Evolutionary conservation across 92 coral and sea anemone species (phyloP), one percentile per base, ranked within the genome.

Genomic region (Montipora capitata): DNA sequence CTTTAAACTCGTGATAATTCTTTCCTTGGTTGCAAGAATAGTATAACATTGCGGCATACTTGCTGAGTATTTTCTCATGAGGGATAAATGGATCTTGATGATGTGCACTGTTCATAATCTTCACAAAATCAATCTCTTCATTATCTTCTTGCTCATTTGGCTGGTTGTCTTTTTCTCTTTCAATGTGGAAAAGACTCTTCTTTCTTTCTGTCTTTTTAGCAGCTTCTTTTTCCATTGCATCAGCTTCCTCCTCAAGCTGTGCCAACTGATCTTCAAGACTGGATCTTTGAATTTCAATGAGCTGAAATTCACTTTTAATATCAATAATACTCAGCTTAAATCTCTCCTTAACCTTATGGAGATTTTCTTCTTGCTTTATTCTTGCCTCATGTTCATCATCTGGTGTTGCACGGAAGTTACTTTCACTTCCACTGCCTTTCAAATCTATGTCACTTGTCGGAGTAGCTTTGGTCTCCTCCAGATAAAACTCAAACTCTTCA

Each of bases 1-100:
- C 96, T 87, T 96, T 96, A 67, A 98, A 92, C 86, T 92, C 99
- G 42, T 98, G 96, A 45, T 94, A 98, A 72, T 96, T 96, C 68
- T 96, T 98, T 52, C 99, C 99, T 79, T 98, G 99, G 82, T 98
- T 98, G 69, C 98, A 98, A 35, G 99, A 98, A 75, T 98, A 98
- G 78, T 87, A 91, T 84, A 94, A 65, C 87, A 94, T 91, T 16
- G 98, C 94, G n/a, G 99, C 95, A 87, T 98, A 98, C 89, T 98
- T 98, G 93, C 96, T 96, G 61, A 98, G 94, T 13, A 98, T 88
- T 67, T 89, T 74, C 67, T 98, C 99, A 63, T 98, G 99, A 12
- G 99, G 96, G 75, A 98, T 92, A 58, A 96, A 98, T 10, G 96
- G 96, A 68, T 98, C 94, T 61, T 94, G 92, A 69, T 93, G 90